phyloP scores from a whole-genome alignment of 2,888 invertebrate genomes.

The Cataglyphis livida region DNA sequence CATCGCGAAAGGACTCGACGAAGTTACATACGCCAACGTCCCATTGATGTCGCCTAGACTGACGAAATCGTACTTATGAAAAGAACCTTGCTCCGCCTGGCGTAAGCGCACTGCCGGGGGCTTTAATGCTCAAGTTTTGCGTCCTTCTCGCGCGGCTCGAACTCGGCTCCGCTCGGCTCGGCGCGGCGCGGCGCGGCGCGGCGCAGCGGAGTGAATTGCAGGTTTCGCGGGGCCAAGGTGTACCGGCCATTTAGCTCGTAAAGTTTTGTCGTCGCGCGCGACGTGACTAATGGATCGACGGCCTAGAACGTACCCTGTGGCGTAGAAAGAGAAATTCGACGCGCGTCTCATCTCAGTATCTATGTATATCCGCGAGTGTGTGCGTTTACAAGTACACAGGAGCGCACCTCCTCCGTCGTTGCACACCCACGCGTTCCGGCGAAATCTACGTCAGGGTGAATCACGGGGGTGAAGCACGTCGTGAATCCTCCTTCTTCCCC shows the following conservation, averaged over 20 bases:
- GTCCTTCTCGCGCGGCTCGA: conserved; percentile 66
- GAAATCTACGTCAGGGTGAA: conserved; percentile 44
- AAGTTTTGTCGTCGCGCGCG: conserved; percentile 72
- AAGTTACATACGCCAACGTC: conserved; percentile 53
- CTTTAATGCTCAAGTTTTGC: conserved; percentile 67
- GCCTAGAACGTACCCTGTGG: conserved; percentile 59
- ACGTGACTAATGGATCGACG: conserved; percentile 73
- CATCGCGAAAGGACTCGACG: conserved; percentile 62
- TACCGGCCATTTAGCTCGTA: conserved; percentile 74
- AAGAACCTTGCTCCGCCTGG: conserved; percentile 47
- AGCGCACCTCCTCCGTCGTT: not conserved
- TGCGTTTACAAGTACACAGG: not conserved
- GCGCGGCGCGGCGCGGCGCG: conserved; percentile 25
- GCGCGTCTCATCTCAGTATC: conserved; percentile 7
- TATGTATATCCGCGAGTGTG: not conserved
- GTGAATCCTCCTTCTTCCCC: conserved; percentile 15
- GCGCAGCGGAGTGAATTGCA: conserved; percentile 44
- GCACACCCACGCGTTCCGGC: conserved; percentile 22
- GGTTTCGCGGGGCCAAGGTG: conserved; percentile 73
- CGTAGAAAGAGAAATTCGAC: conserved; percentile 54
- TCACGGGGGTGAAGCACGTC: conserved; percentile 27
- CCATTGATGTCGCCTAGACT: conserved; percentile 46
- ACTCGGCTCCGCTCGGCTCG: conserved; percentile 27
- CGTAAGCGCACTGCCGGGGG: conserved; percentile 51
- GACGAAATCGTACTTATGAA: conserved; percentile 51